Evolutionary conservation across 2,113 vertebrate species (phyloP).

Genomic region (Pogona vitticeps): DNA sequence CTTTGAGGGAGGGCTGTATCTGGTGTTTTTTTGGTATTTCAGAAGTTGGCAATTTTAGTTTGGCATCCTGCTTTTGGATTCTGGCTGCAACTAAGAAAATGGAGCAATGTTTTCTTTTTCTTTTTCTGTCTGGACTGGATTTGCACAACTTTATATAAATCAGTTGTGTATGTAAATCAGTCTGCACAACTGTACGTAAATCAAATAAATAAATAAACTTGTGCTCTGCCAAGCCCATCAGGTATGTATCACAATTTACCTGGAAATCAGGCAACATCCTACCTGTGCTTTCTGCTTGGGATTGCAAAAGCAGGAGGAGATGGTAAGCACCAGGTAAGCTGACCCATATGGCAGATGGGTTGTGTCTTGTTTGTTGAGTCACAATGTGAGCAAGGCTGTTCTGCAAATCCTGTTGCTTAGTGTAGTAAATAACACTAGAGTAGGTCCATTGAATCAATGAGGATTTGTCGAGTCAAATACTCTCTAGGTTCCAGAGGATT

Average conservation of each 20-base stretch:
- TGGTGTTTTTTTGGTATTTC: neutral
- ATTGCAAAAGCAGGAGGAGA: neutral
- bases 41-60: neutral
- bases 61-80: neutral
- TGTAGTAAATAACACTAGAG: too few relatives aligned
- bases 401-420: neutral
- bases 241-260: neutral
- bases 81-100: neutral
- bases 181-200: too few relatives aligned
- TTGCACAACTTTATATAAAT: too few relatives aligned
- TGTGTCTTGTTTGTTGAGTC: too few relatives aligned
- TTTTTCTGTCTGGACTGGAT: too few relatives aligned
- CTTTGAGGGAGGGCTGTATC: neutral
- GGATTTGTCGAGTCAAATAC: too few relatives aligned
- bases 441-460: too few relatives aligned
- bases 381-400: neutral
- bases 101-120: neutral
- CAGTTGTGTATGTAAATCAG: too few relatives aligned
- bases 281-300: neutral
- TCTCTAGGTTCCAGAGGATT: too few relatives aligned
- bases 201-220: too few relatives aligned
- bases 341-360: neutral
- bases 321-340: neutral
- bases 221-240: neutral
- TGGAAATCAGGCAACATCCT: neutral